Percentiles rank a stretch among this genome's conserved stretches.
Conservation (phyloP, 2,888 invertebrate species). For the Lasiommata megera region DNA sequence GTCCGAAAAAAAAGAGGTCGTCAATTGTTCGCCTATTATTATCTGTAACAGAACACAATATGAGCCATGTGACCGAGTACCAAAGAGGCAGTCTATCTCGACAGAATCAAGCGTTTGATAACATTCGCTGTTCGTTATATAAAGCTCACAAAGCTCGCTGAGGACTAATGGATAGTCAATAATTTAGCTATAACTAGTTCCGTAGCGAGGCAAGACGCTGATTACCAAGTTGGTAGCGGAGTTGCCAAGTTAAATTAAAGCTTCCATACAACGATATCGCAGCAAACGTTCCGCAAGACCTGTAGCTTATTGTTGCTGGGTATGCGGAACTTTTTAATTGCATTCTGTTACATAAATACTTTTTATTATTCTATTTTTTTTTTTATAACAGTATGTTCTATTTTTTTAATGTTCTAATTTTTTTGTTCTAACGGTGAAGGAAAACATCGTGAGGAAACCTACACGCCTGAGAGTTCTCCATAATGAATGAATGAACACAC, state of each 20-base stretch:
- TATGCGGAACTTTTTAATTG: slow-evolving; percentile 7
- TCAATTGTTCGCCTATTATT: no score
- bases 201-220: slow-evolving; percentile 19
- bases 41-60: no score
- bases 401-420: no score
- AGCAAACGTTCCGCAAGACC: slow-evolving; percentile 3
- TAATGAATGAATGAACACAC: no score
- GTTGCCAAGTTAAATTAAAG: slow-evolving; percentile 23
- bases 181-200: slow-evolving; percentile 21
- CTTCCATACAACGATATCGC: slow-evolving; percentile 17
- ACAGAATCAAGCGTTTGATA: no score
- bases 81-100: no score
- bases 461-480: no score
- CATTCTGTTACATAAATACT: not conserved
- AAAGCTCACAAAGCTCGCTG: not conserved
- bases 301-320: slow-evolving; percentile 5
- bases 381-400: not conserved
- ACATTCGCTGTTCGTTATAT: not conserved
- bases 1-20: no score
- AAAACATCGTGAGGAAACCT: no score
- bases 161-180: slow-evolving; percentile 19
- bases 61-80: no score
- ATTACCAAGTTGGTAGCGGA: slow-evolving; percentile 27
- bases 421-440: no score
- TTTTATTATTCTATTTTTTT: not conserved